A percentile compares a stretch with the other conserved stretches of the same genome.
phyloP scores from a whole-genome alignment of 1,140 invertebrate species.

The Sarcophaga bullata region DNA sequence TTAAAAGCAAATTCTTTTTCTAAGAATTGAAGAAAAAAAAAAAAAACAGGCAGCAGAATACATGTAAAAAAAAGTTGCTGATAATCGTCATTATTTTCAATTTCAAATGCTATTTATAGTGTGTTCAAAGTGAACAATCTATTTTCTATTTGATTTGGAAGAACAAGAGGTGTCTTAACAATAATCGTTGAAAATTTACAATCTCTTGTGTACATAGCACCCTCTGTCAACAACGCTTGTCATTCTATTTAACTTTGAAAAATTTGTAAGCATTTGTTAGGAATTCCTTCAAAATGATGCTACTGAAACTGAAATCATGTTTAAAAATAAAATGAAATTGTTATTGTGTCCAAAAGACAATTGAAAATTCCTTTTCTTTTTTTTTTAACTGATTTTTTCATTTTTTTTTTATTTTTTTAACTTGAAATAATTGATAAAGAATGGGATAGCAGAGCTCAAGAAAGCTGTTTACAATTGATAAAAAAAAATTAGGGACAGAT shows the following conservation, averaged over 20 bases:
- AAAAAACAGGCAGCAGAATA: neutral
- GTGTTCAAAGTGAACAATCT: no score
- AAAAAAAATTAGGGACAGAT: neutral
- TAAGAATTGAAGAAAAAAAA: neutral
- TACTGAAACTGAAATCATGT: neutral
- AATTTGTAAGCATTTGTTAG: neutral
- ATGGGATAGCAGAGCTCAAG: neutral
- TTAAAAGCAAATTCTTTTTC: no score
- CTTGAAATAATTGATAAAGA: neutral
- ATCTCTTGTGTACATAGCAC: no score
- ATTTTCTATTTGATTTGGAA: no score
- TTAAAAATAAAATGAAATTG: conserved; percentile 1
- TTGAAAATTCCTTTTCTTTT: conserved; percentile 3
- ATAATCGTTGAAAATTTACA: no score
- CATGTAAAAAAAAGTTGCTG: neutral
- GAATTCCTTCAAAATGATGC: neutral
- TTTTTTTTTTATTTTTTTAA: neutral
- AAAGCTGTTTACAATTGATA: neutral
- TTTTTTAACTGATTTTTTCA: neutral
- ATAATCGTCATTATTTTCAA: neutral
- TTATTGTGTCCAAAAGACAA: conserved; percentile 7
- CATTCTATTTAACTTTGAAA: no score
- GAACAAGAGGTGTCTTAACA: no score
- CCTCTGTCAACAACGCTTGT: no score
- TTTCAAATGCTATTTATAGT: neutral